Conservation (phyloP, 30 jellyfish, hydroid and myxozoan species). For the Hydractinia echinata region DNA sequence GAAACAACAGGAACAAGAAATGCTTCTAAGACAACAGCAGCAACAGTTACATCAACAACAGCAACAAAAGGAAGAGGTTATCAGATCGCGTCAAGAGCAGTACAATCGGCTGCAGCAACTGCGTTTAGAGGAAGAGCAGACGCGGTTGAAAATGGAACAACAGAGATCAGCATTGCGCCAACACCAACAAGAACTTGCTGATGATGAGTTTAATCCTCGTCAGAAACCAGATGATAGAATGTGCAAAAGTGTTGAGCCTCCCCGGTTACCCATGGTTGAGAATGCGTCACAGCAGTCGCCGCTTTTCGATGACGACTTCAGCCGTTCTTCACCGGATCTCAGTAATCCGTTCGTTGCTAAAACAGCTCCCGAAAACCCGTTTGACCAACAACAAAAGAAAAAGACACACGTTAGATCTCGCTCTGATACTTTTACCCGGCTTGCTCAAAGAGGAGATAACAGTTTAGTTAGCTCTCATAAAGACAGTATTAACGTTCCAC, state of each 20-base stretch:
- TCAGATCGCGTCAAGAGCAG: slow-evolving; percentile 51
- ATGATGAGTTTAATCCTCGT: slow-evolving; percentile 3
- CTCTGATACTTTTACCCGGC: slow-evolving; percentile 66
- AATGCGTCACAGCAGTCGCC: not conserved
- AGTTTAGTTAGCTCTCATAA: not conserved
- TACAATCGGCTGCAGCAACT: slow-evolving; percentile 37
- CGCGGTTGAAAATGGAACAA: slow-evolving; percentile 16
- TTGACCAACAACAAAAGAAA: slow-evolving; percentile 16
- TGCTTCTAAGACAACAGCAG: slow-evolving; percentile 35
- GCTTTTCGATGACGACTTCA: slow-evolving; percentile 56
- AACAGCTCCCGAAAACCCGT: slow-evolving; percentile 16
- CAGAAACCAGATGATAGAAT: slow-evolving; percentile 19
- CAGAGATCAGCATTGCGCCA: slow-evolving; percentile 5
- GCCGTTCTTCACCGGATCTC: slow-evolving; percentile 45
- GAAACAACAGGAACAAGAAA: slow-evolving; percentile 39
- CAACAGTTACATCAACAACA: slow-evolving; percentile 39
- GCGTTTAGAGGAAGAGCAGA: slow-evolving; percentile 46
- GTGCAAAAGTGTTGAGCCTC: slow-evolving; percentile 20
- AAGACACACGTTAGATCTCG: slow-evolving; percentile 81
- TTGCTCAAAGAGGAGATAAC: not conserved
- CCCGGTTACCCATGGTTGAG: not conserved
- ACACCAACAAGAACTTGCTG: slow-evolving; percentile 27
- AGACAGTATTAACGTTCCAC: no score
- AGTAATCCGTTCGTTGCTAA: slow-evolving; percentile 23
- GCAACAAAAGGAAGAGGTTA: not conserved